phyloP scores from a whole-genome alignment of 2,797 vertebrate genomes.

The Sandelia bainsii region DNA sequence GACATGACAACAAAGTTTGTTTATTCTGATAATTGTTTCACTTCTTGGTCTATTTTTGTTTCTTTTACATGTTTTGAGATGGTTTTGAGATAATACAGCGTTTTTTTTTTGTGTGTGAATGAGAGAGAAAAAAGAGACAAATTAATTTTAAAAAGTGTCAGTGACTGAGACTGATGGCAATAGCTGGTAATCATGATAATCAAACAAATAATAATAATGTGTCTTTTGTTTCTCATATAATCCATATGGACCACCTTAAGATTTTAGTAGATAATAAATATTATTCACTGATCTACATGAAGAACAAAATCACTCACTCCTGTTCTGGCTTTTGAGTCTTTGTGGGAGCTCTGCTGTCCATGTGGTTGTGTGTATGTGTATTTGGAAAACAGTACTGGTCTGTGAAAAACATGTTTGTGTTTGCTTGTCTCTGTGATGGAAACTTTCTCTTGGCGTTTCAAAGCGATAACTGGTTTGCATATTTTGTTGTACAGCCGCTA shows the following conservation, averaged over 20 bases:
- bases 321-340: constrained; percentile 19
- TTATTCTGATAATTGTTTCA: constrained; percentile 8
- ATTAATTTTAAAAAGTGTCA: no score
- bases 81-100: constrained; percentile 27
- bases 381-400: constrained; percentile 18
- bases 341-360: constrained; percentile 7
- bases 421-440: constrained; percentile 32
- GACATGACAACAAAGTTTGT: constrained; percentile 22
- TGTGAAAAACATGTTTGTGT: constrained; percentile 29
- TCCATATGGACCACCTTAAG: constrained; percentile 4
- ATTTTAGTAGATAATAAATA: constrained; percentile 35
- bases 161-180: constrained; percentile 1
- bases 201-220: background rate
- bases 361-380: constrained; percentile 12
- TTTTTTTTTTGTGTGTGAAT: constrained; percentile 12
- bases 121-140: constrained; percentile 4
- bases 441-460: constrained; percentile 24
- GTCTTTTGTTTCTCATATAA: background rate
- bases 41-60: constrained; percentile 3
- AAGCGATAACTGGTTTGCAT: constrained; percentile 3
- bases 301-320: constrained; percentile 33
- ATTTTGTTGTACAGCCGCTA: constrained; percentile 15
- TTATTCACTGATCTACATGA: constrained; percentile 19
- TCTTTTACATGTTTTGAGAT: constrained; percentile 13
- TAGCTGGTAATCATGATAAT: constrained; percentile 14